Evolutionary conservation across 2,888 invertebrate genomes (phyloP), one percentile per base, ranked within the genome.

Genomic region (Cynaeus angustus): DNA sequence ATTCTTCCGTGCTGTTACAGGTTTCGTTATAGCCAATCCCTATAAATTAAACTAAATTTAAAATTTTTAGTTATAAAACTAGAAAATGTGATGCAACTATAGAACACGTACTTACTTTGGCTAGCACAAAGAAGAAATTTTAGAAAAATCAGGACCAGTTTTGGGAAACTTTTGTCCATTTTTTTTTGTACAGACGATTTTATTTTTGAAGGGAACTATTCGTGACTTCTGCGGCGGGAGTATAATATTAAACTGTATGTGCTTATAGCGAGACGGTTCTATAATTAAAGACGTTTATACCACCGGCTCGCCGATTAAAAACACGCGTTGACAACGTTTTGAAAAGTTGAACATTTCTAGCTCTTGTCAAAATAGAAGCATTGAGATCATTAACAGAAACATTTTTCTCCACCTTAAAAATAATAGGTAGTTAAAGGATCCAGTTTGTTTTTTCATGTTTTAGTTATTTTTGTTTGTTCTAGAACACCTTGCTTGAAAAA

Each of bases 181-280:
- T 59, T 53, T 8, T 21, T 46, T 59, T 14, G 1, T 3, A 21
- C 21, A n/a, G n/a, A 21, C 6, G 45, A 10, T 12, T n/a, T 13
- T 14, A 3, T 26, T 50, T 50, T 26, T n/a, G n/a, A n/a, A n/a
- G 10, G 16, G 14, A 10, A 45, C 26, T 59, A 13, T 26, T 8
- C 38, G 50, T 26, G 48, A 50, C 48, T 50, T 48, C 8, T 30
- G 37, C 61, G 7, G 10, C 14, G n/a, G 48, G 28, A 50, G 37
- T 21, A 37, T 38, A 50, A 61, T 61, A 21, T 48, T 61, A 61
- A 48, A 61, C 61, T 61, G 59, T 59, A 59, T 59, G 45, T 59
- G 61, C 46, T 48, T 50, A 50, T 38, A 59, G 48, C 26, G 46
- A 41, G 41, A 41, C 61, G 30, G 50, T 43, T 45, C 61, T 61